phyloP scores from a whole-genome alignment of 35 echinoderm and acorn worm species.

The Lytechinus variegatus region DNA sequence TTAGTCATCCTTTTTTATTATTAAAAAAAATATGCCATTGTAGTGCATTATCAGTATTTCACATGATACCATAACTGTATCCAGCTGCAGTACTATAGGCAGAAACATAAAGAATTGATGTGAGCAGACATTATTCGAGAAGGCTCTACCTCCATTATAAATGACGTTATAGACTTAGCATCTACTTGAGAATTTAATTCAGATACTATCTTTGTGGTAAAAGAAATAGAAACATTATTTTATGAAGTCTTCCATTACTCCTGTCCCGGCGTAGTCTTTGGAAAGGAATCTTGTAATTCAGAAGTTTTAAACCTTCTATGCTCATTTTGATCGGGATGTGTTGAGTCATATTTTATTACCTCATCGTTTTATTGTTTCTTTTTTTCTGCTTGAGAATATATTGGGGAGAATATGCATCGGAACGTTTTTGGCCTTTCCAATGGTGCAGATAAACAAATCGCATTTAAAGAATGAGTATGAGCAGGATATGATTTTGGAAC shows the following conservation, averaged over 20 bases:
- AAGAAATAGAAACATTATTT: neutral
- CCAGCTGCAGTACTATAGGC: conserved; percentile 46
- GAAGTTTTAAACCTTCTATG: neutral
- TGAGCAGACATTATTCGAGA: conserved; percentile 29
- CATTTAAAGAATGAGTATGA: neutral
- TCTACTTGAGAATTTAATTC: neutral
- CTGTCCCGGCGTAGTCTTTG: neutral
- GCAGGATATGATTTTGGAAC: conserved; percentile 15
- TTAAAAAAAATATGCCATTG: neutral
- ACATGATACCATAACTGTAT: conserved; percentile 8
- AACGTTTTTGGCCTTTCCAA: neutral
- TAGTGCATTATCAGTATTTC: conserved; percentile 43
- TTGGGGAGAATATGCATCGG: neutral
- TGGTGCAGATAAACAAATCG: neutral
- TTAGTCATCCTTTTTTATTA: neutral
- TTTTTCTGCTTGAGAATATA: neutral
- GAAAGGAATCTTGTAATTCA: neutral
- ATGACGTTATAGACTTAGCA: conserved; percentile 35
- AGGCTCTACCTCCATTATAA: conserved; percentile 34
- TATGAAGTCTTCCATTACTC: neutral
- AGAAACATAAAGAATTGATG: neutral
- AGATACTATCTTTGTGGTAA: neutral
- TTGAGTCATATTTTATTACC: conserved; percentile 13
- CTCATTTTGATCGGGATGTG: neutral
- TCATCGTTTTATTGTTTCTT: conserved; percentile 16